Percentiles rank a stretch among this genome's conserved stretches.
Evolutionary conservation across 2,888 invertebrate genomes (phyloP).

Genomic region (Erebia ligea): DNA sequence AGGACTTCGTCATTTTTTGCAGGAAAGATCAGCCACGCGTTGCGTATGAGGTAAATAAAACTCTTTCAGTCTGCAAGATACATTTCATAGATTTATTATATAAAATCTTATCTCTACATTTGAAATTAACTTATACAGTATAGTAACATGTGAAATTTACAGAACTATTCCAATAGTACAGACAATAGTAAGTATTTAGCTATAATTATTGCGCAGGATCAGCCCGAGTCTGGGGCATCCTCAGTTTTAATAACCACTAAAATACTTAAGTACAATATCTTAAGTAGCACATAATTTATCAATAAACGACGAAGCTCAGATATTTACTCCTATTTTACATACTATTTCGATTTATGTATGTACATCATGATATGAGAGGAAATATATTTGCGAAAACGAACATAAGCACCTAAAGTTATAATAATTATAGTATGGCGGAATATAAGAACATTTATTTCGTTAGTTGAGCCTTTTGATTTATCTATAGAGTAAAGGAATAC

Average conservation of each 20-base stretch:
- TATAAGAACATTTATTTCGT: constrained; percentile 35
- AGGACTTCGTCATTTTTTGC: too few relatives aligned
- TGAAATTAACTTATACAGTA: constrained; percentile 74
- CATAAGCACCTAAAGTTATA: constrained; percentile 62
- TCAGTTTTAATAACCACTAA: constrained; percentile 64
- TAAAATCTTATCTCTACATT: constrained; percentile 81
- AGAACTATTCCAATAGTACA: constrained; percentile 77
- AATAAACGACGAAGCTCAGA: constrained; percentile 82
- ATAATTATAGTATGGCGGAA: constrained; percentile 35
- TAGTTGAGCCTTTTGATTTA: constrained; percentile 40
- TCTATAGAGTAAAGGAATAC: constrained; percentile 34
- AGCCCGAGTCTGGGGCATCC: constrained; percentile 64
- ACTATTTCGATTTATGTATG: constrained; percentile 72
- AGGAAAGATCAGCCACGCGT: not conserved
- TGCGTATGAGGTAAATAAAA: constrained; percentile 53
- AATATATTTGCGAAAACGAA: constrained; percentile 68
- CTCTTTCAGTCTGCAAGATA: constrained; percentile 65
- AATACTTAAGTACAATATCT: constrained; percentile 73
- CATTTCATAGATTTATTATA: constrained; percentile 83
- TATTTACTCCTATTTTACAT: constrained; percentile 75
- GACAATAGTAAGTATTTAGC: constrained; percentile 76
- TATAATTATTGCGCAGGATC: constrained; percentile 81
- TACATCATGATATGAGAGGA: constrained; percentile 80
- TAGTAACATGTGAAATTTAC: constrained; percentile 82
- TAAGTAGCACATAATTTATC: constrained; percentile 63